Percentiles rank a stretch among this genome's conserved stretches.
Evolutionary conservation across 2,888 invertebrate species (phyloP).

Genomic region (Drosophila recens): DNA sequence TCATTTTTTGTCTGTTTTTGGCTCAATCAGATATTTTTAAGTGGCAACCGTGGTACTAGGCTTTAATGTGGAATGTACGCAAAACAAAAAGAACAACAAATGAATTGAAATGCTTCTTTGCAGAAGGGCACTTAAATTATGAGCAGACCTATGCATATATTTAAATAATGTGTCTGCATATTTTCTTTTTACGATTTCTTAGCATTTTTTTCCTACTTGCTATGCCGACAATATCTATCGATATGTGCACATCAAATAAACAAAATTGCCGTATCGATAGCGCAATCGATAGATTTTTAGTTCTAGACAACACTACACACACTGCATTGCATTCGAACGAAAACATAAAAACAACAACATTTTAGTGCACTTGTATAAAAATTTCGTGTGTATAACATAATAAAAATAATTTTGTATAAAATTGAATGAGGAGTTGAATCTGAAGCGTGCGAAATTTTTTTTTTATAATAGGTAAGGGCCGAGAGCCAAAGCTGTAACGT

Average conservation of each 20-base stretch:
- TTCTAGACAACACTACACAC: constrained; percentile 18
- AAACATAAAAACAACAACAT: constrained; percentile 24
- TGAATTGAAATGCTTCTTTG: no score
- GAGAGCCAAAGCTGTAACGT: background rate
- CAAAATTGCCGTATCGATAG: background rate
- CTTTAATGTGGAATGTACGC: no score
- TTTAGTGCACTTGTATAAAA: constrained; percentile 20
- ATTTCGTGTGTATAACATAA: constrained; percentile 17
- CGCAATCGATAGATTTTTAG: background rate
- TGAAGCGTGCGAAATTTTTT: constrained; percentile 9
- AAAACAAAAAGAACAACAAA: no score
- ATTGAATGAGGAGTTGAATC: constrained; percentile 21
- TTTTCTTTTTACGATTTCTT: no score
- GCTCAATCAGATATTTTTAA: no score
- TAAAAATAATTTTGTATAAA: background rate
- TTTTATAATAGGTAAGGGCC: constrained; percentile 8
- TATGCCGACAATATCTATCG: background rate
- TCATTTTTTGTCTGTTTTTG: no score
- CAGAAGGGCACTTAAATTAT: no score
- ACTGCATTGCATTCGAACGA: constrained; percentile 36
- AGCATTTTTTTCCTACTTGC: no score
- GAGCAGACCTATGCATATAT: no score
- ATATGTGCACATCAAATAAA: background rate
- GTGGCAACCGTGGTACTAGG: no score
- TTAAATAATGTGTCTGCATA: no score